Base-by-base conservation (phyloP, 2,797 vertebrate species). In the Leuciscus waleckii region DNA sequence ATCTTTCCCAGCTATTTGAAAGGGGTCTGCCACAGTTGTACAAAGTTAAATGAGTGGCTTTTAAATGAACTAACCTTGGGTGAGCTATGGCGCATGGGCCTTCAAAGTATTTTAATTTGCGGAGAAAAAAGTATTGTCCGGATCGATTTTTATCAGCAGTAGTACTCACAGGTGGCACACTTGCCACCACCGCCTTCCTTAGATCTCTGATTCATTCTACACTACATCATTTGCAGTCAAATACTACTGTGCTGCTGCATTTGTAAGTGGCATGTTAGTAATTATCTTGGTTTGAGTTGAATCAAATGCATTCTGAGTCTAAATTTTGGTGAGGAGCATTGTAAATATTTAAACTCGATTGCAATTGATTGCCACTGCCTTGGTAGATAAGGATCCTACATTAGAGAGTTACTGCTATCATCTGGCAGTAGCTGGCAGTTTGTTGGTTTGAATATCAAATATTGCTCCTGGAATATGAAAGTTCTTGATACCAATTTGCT, bases 21-120 rank as follows among this genome's bases (percentile, higher is more conserved):
- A 80, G 56, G 68, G 65, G 29, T 68, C 75, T 29, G 69, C 79
- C 85, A 81, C 85, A 87, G 87, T 91, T 91, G 90, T 90, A 90
- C 89, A 87, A 71, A 85, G 91, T 88, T 49, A 90, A 69, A 89
- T 89, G 89, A 89, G 91, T 91, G 85, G 85, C 85, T 80, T 84
- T 79, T 87, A 87, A 90, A 88, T 85, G 81, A 88, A 85, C 89
- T 88, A 41, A 69, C 51, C 83, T 89, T 43, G 71, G 73, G 67
- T 78, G 63, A 69, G 46, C 54, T 74, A 51, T 79, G 39, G 69
- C 70, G 11, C 6, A 26, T 26, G 5, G 32, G 32, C 21, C 43
- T 54, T 79, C 13, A 32, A 49, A 61, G 82, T 51, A 17, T 79
- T 83, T 74, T 74, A 56, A 76, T 58, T 54, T 13, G 17, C 35